These are phyloP conservation scores for Geotrupes spiniger DNA, from an alignment of 2,888 invertebrate species.

Conservation along the genomic window DNA sequence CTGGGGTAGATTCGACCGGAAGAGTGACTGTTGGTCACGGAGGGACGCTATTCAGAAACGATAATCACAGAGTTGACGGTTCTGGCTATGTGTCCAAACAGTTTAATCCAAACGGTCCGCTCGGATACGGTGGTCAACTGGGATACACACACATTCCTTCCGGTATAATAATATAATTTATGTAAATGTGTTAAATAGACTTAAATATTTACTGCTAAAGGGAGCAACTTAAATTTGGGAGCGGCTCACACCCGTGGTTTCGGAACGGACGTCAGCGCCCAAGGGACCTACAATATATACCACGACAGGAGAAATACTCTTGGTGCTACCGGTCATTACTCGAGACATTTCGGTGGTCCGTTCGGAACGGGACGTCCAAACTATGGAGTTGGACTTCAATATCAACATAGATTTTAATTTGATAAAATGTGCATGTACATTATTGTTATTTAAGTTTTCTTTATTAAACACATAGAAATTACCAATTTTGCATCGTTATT, in stretches of 20 bases:
- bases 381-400: slow-evolving; percentile 24
- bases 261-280: slow-evolving; percentile 21
- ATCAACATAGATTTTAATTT: slow-evolving; percentile 21
- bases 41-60: slow-evolving; percentile 25
- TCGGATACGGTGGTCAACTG: slow-evolving; percentile 23
- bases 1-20: background rate
- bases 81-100: slow-evolving; percentile 23
- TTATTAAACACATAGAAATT: no score
- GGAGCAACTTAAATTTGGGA: slow-evolving; percentile 15
- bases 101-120: slow-evolving; percentile 23
- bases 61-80: slow-evolving; percentile 23
- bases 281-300: slow-evolving; percentile 19
- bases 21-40: slow-evolving; percentile 14
- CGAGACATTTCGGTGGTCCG: slow-evolving; percentile 27
- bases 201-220: slow-evolving; percentile 1
- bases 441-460: no score
- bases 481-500: no score
- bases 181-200: background rate
- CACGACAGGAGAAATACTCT: slow-evolving; percentile 19
- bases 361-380: slow-evolving; percentile 25
- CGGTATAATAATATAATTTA: slow-evolving; percentile 12
- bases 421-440: no score
- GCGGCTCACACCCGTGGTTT: slow-evolving; percentile 18
- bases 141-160: slow-evolving; percentile 29
- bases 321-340: slow-evolving; percentile 23